Evolutionary conservation across 1,140 invertebrate species (phyloP).

Genomic region (Gonioctena quinquepunctata): DNA sequence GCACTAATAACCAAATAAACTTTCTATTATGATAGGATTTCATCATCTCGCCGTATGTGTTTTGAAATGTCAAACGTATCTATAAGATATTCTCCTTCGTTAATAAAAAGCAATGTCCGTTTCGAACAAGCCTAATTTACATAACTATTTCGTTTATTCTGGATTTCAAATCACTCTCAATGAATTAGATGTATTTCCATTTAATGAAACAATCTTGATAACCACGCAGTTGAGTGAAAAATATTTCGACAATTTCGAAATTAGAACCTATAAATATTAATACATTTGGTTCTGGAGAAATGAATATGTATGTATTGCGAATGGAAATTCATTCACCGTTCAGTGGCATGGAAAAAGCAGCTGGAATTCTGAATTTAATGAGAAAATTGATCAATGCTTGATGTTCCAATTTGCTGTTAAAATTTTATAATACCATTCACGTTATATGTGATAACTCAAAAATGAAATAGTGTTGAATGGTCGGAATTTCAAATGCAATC

Average conservation of each 20-base stretch:
- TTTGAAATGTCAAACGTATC: neutral
- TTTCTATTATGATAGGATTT: neutral
- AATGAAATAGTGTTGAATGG: too few species aligned
- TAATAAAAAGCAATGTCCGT: neutral
- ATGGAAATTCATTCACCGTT: too few species aligned
- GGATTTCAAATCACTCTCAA: neutral
- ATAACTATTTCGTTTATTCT: constrained; percentile 2
- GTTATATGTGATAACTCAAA: too few species aligned
- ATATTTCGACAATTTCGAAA: neutral
- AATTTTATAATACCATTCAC: too few species aligned
- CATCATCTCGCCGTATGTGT: neutral
- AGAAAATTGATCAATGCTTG: too few species aligned
- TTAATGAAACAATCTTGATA: neutral
- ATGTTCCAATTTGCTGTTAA: too few species aligned
- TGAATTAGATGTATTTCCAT: neutral
- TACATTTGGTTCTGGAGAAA: neutral
- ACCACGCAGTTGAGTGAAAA: neutral
- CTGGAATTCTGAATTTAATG: too few species aligned
- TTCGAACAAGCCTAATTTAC: neutral
- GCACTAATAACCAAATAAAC: neutral
- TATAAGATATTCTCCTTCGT: neutral
- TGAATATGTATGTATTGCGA: neutral
- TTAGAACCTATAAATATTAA: neutral
- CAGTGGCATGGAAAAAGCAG: too few species aligned
- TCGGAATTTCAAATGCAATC: too few species aligned